Percentiles rank a stretch among this genome's conserved stretches.
Conservation (phyloP, 1,140 invertebrate species). For the Pseudobourletiella spinata region DNA sequence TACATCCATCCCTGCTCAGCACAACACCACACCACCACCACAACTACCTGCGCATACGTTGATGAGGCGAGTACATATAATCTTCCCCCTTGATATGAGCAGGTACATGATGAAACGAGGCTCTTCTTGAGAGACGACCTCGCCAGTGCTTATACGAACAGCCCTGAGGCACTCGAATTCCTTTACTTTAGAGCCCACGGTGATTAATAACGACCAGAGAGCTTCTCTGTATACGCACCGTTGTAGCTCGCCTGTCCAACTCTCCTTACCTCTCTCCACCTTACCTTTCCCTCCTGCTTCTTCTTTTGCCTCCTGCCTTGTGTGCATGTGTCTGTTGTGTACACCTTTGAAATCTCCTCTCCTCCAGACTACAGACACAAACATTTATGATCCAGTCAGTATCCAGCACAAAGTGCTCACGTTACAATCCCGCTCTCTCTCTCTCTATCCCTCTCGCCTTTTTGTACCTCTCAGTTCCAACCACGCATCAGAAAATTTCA, state of each 20-base stretch:
- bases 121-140: slow-evolving; percentile 17
- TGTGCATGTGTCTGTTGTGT: not conserved
- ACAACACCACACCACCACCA: no score
- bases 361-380: not conserved
- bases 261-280: not conserved
- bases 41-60: no score
- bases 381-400: slow-evolving; percentile 21
- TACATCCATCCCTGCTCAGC: no score
- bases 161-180: slow-evolving; percentile 14
- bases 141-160: slow-evolving; percentile 15
- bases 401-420: slow-evolving; percentile 21
- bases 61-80: no score
- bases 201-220: slow-evolving; percentile 26
- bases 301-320: slow-evolving; percentile 13
- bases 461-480: not conserved
- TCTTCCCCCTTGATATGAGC: no score
- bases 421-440: slow-evolving; percentile 12
- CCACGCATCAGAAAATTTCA: not conserved
- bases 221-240: slow-evolving; percentile 3
- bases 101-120: slow-evolving; percentile 8
- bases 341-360: not conserved
- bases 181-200: slow-evolving; percentile 22
- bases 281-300: not conserved
- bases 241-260: not conserved
- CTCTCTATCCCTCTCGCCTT: not conserved